These are phyloP conservation scores for Nixonia krombeini DNA, from an alignment of 1,140 invertebrate species.

Conservation along the genomic window DNA sequence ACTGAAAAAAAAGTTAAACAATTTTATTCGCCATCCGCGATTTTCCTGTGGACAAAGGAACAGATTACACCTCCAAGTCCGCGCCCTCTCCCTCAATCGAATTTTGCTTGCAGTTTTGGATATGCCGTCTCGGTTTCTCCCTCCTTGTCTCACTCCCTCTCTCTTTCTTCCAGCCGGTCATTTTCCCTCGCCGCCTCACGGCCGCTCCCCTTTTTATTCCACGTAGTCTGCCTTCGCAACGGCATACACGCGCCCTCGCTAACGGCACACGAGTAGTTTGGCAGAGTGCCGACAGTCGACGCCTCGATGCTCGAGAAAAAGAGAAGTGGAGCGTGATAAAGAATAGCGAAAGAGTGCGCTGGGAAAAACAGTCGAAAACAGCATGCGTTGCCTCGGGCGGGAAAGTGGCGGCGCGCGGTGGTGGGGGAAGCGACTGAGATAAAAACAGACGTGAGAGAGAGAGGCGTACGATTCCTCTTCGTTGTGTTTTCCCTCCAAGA, in stretches of 20 bases:
- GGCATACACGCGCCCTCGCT: conserved; percentile 45
- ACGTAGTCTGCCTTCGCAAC: conserved; percentile 43
- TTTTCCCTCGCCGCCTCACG: conserved; percentile 13
- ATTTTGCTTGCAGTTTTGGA: no score
- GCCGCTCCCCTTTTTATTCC: conserved; percentile 39
- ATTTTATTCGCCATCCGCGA: no score
- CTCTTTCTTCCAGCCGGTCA: conserved; percentile 2
- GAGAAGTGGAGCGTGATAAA: conserved; percentile 36
- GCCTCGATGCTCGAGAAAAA: conserved; percentile 47
- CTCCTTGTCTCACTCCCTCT: no score
- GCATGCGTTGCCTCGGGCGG: conserved; percentile 30
- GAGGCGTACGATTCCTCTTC: no score
- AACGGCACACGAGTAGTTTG: conserved; percentile 54
- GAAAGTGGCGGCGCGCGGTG: no score
- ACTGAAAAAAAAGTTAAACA: no score
- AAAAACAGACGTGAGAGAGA: conserved; percentile 10
- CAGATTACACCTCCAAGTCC: conserved; percentile 5
- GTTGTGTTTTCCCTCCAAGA: no score
- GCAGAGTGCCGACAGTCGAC: conserved; percentile 53
- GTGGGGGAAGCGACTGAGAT: conserved; percentile 14
- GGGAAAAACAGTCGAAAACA: conserved; percentile 38
- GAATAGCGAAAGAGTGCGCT: conserved; percentile 33
- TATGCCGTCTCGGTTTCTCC: no score
- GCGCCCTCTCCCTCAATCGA: conserved; percentile 28
- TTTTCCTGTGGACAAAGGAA: conserved; percentile 3